Evolutionary conservation across 2,888 invertebrate genomes (phyloP).

Genomic region (Ormyrus pomaceus): DNA sequence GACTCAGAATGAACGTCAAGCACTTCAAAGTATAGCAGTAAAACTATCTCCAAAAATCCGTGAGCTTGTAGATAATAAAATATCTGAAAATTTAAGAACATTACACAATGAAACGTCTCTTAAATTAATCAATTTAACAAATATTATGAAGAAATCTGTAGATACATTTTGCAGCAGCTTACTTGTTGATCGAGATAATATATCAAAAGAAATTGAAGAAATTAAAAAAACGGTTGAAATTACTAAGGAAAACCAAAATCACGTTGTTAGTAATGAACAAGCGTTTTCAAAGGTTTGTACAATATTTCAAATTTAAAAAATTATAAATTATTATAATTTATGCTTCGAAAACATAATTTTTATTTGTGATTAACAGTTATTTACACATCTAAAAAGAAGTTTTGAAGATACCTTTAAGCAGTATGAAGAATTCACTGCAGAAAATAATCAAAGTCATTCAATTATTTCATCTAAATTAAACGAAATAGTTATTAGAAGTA

Average conservation of each 20-base stretch:
- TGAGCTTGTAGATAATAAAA: conserved; percentile 64
- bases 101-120: conserved; percentile 61
- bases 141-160: conserved; percentile 63
- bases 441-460: conserved; percentile 57
- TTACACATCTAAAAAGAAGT: conserved; percentile 60
- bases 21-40: conserved; percentile 59
- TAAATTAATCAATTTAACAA: conserved; percentile 63
- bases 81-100: conserved; percentile 64
- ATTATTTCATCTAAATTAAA: conserved; percentile 59
- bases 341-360: not conserved
- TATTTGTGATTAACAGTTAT: conserved; percentile 57
- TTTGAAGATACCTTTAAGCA: conserved; percentile 56
- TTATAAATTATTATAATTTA: conserved; percentile 7
- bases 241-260: conserved; percentile 59
- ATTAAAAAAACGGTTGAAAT: conserved; percentile 60
- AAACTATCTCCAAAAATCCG: conserved; percentile 64
- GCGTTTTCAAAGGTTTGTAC: conserved; percentile 56
- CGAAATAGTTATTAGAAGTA: conserved; percentile 57
- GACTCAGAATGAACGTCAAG: conserved; percentile 61
- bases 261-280: conserved; percentile 59
- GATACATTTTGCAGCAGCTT: conserved; percentile 60
- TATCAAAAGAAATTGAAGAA: conserved; percentile 60
- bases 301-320: conserved; percentile 29
- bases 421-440: conserved; percentile 51
- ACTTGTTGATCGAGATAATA: conserved; percentile 61